Base-by-base conservation (phyloP, 2,888 invertebrate species). In the Kryphioiulus occultus region DNA sequence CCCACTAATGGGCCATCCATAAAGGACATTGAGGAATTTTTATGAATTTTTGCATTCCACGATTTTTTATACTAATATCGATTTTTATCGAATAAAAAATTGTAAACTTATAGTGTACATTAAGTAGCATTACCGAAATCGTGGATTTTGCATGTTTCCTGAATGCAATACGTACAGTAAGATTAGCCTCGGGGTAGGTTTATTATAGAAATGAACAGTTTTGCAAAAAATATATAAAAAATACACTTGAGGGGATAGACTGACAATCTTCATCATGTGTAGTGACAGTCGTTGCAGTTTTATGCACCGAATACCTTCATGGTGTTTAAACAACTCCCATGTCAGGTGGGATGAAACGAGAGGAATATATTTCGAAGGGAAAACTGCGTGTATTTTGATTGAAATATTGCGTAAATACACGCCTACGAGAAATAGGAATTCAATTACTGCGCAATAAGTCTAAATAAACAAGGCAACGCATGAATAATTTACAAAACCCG, bases 401-500 rank as follows among this genome's bases (percentile, higher is more conserved):
- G 68, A 68, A 68, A 68, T 68, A 68, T 22, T 17, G 53, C 53
- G n/a, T 12, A n/a, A 53, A n/a, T 53, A n/a, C n/a, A n/a, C 53
- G 68, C 68, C 26, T 26, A 26, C 17, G 4, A 68, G 1, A 68
- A 26, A 68, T 68, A 26, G 26, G 19, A 68, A 22, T 68, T 26
- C 2, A 26, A 68, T 68, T 68, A 68, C 68, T 12, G 19, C 19
- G 22, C 68, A 68, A 68, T 68, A 68, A 26, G 68, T 68, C 19
- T 68, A 68, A 68, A 68, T 68, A 68, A 68, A 68, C 68, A 68
- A 22, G 22, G 68, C 3, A 22, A 26, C 26, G 68, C 68, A 68
- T 68, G 68, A 68, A 68, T 68, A 26, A 68, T 68, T 68, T 68
- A 68, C 10, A 68, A 68, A 68, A 68, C 68, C 68, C 26, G 22